Evolutionary conservation across 2,797 vertebrate genomes (phyloP).

Genomic region (Melopsittacus undulatus): DNA sequence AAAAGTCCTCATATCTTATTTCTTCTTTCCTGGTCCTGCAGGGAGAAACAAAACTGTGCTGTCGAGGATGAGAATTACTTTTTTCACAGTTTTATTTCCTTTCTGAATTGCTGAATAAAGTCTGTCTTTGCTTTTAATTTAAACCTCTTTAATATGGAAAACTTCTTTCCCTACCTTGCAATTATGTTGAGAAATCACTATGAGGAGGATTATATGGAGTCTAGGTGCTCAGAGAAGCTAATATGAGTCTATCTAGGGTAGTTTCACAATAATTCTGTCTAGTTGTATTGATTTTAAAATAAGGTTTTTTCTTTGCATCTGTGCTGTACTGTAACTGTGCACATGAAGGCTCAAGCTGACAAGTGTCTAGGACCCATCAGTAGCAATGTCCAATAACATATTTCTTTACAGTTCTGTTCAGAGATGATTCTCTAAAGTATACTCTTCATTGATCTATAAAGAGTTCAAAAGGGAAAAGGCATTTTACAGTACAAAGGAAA

Average conservation of each 20-base stretch:
- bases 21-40: conserved; percentile 8
- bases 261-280: not conserved
- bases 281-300: not conserved
- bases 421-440: not conserved
- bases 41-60: not conserved
- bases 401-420: not conserved
- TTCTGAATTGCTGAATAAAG: not conserved
- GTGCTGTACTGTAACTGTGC: not conserved
- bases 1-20: conserved; percentile 8
- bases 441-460: not conserved
- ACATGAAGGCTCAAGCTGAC: not conserved
- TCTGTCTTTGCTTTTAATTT: not conserved
- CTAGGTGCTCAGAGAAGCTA: not conserved
- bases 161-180: not conserved
- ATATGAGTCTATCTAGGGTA: not conserved
- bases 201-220: not conserved
- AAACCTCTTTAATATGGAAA: not conserved
- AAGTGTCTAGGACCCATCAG: not conserved
- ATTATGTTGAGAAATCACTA: not conserved
- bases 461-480: not conserved
- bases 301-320: not conserved
- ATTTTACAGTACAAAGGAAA: not conserved
- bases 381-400: not conserved
- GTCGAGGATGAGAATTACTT: not conserved
- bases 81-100: not conserved